phyloP scores from a whole-genome alignment of 2,888 invertebrate genomes.

The Euplexia lucipara region DNA sequence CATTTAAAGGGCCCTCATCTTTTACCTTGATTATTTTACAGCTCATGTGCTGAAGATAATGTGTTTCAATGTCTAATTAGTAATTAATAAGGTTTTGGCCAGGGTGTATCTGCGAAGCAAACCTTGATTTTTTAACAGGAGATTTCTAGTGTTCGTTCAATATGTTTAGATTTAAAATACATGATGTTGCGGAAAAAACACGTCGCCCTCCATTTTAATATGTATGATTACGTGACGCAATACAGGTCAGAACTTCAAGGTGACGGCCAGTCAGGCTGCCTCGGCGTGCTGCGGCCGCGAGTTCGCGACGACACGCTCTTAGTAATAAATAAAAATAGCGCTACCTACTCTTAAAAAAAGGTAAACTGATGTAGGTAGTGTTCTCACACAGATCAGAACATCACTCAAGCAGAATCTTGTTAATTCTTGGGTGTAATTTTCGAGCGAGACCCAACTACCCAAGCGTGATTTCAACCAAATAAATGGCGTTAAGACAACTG shows the following conservation, averaged over 20 bases:
- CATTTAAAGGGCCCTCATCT: not conserved
- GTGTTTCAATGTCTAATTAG: not conserved
- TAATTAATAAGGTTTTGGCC: not conserved
- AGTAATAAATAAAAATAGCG: slow-evolving; percentile 35
- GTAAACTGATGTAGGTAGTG: not conserved
- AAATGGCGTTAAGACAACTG: too few relatives aligned
- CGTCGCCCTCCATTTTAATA: slow-evolving; percentile 81
- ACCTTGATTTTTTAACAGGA: slow-evolving; percentile 16
- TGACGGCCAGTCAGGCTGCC: slow-evolving; percentile 70
- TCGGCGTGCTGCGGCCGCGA: slow-evolving; percentile 57
- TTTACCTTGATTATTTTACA: not conserved
- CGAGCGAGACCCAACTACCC: too few relatives aligned
- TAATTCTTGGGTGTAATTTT: too few relatives aligned
- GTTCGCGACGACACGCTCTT: slow-evolving; percentile 19
- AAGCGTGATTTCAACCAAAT: too few relatives aligned
- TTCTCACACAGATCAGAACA: too few relatives aligned
- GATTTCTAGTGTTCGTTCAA: slow-evolving; percentile 25
- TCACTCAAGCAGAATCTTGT: too few relatives aligned
- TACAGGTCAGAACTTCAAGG: slow-evolving; percentile 84
- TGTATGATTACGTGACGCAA: slow-evolving; percentile 84
- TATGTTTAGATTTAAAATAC: slow-evolving; percentile 59
- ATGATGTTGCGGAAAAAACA: slow-evolving; percentile 77
- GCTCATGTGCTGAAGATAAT: not conserved
- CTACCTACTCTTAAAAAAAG: slow-evolving; percentile 15
- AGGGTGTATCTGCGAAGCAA: not conserved